phyloP scores from a whole-genome alignment of 2,113 vertebrate genomes.

The Solenodon paradoxus region DNA sequence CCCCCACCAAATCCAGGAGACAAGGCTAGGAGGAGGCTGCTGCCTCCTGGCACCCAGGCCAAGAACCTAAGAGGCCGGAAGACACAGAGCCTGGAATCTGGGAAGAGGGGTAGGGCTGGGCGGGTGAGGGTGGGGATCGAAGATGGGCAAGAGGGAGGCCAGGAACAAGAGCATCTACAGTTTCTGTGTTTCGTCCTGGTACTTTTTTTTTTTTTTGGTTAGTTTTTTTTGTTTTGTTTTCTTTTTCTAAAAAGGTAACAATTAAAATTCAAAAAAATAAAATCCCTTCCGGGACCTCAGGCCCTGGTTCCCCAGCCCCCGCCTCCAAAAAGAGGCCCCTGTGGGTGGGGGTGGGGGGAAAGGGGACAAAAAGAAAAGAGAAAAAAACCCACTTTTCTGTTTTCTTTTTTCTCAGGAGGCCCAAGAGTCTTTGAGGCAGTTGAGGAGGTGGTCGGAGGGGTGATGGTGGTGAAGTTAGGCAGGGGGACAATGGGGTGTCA shows the following conservation, averaged over 20 bases:
- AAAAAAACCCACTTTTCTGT: constrained; percentile 65
- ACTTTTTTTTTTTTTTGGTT: constrained; percentile 1
- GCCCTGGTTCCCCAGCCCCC: constrained; percentile 50
- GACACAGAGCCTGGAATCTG: constrained; percentile 32
- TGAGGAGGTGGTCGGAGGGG: not conserved
- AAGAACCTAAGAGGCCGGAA: constrained; percentile 27
- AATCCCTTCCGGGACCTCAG: constrained; percentile 47
- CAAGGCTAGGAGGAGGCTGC: not conserved
- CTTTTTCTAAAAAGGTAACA: constrained; percentile 76
- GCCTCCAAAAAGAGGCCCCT: constrained; percentile 55
- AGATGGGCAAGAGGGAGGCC: not conserved
- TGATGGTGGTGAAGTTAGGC: not conserved
- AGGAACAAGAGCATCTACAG: constrained; percentile 67
- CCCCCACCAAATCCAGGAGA: not conserved
- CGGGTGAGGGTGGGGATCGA: fast-evolving
- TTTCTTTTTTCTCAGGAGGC: constrained; percentile 72
- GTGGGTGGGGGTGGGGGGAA: not conserved
- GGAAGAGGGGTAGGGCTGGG: no score
- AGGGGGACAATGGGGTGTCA: not conserved
- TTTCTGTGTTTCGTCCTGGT: constrained; percentile 70
- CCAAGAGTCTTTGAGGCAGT: constrained; percentile 61
- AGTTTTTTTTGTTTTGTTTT: constrained; percentile 37
- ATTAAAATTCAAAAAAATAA: constrained; percentile 78
- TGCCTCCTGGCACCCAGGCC: not conserved
- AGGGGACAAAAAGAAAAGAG: constrained; percentile 55